Base-by-base conservation (phyloP, 2,888 invertebrate species). In the Coenonympha glycerion region DNA sequence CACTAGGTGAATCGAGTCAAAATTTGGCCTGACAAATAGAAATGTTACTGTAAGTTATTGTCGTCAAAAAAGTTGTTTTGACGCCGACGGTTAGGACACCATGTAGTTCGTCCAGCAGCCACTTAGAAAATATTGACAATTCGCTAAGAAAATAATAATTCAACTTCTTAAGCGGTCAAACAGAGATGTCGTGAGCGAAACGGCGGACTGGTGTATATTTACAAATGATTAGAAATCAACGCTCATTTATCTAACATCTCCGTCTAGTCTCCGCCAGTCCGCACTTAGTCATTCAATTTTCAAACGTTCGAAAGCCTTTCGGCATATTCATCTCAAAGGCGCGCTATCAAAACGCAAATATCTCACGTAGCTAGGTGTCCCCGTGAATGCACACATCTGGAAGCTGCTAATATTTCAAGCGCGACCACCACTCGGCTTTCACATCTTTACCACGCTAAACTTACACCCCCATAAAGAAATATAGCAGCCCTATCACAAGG, bases 401-500 rank as follows among this genome's bases (percentile, higher is more conserved):
- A 69, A 71, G 71, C 78, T 79, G 72, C 82, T 84, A 83, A 86
- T 86, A 85, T 85, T 84, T 86, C 85, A 84, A 76, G 70, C 73
- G 78, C 61, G 72, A 75, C 79, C 77, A 76, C 71, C 71, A 69
- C 73, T 71, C 70, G 64, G 69, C 73, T 73, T 77, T 78, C 70
- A 68, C 71, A 73, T 71, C 71, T 71, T 67, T 68, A 69, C 82
- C 59, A 75, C 61, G 22, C 57, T 67, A 60, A 48, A 44, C 48
- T 13, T 37, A 39, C 36, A 39, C 16, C 6, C 11, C 28, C 2
- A 18, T 28, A n/a, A 15, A 24, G 3, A 37, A 3, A 3, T 9
- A 3, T 3, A 3, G 40, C 8, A 21, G 48, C 36, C 56, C 55
- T 64, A 70, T 36, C 3, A 2, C 13, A 0, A 13, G 2, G 6